Base-by-base conservation (phyloP, 2,113 vertebrate species). In the Phoxinus phoxinus region DNA sequence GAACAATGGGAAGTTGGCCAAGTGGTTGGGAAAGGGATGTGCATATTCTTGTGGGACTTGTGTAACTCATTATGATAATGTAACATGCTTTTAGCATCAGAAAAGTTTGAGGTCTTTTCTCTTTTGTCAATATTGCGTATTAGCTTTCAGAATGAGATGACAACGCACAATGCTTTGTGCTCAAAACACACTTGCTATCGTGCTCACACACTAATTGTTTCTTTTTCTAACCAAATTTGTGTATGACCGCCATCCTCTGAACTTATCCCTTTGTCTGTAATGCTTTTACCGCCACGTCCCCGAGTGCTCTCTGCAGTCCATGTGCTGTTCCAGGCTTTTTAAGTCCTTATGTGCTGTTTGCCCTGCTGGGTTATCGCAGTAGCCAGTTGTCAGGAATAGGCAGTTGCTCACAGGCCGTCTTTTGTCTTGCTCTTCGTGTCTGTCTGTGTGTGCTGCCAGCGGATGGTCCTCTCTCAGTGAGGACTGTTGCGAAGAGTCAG, bases 351-450 rank as follows among this genome's bases (percentile, higher is more conserved):
- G 19, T 48, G 59, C 25, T 77, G 37, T 71, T 63, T 82, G 37
- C 35, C 35, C 48, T 67, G 21, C 78, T 75, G 44, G 61, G 73
- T 77, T 85, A 82, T 87, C 86, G 69, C 83, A 69, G 77, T 69
- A 63, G 71, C 76, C 86, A 81, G 67, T 51, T 72, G 30, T 69
- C 63, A 51, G 76, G 76, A n/a, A 79, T 59, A 65, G 48, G 35
- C 84, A 82, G 37, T 53, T 13, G 37, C 75, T 83, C 15, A 77
- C 30, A n/a, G 10, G 11, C 78, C 44, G 10, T 71, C 32, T 80
- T 41, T 74, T 76, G 76, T 61, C 81, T 73, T 1, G 83, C 72
- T 75, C 41, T 81, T n/a, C 51, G 63, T 37, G 65, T 79, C 4
- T 80, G 51, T 80, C 46, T 67, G 53, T 59, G 58, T 30, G 41